A percentile compares a stretch with the other conserved stretches of the same genome.
These are phyloP conservation scores for Dione vanillae DNA, from an alignment of 2,888 invertebrate species.

Conservation along the genomic window DNA sequence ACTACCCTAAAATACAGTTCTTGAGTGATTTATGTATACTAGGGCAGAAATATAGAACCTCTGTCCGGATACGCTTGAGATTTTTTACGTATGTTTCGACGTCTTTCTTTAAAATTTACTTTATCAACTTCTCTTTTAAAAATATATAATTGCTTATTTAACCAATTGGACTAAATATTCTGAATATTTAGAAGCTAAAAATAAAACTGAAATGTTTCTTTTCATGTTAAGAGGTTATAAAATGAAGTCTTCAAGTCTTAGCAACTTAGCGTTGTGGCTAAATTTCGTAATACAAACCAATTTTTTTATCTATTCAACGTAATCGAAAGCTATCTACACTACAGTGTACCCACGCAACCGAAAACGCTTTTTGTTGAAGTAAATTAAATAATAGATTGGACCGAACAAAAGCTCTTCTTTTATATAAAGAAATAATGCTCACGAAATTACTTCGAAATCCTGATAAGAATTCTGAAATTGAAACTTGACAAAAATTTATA, in stretches of 20 bases:
- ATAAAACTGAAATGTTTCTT: neutral
- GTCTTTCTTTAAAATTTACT: too few species aligned
- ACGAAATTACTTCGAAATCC: neutral
- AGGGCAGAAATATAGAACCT: too few species aligned
- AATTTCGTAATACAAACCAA: neutral
- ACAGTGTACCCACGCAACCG: slow-evolving; percentile 3
- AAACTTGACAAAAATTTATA: neutral
- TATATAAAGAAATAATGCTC: slow-evolving; percentile 2
- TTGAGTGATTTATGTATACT: too few species aligned
- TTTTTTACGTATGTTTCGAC: too few species aligned
- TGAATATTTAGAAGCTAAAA: too few species aligned
- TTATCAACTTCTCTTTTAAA: too few species aligned
- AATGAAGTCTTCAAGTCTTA: neutral
- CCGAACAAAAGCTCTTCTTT: slow-evolving; percentile 4
- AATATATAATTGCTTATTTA: too few species aligned
- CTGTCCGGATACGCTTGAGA: too few species aligned
- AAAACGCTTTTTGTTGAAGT: neutral
- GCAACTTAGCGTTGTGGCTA: neutral
- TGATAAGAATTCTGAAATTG: slow-evolving; percentile 17
- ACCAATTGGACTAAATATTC: too few species aligned
- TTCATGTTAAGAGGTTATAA: neutral
- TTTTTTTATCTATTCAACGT: slow-evolving; percentile 2
- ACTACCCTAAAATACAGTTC: too few species aligned
- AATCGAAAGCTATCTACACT: neutral
- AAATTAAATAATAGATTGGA: slow-evolving; percentile 20